Conservation (phyloP, 2,113 vertebrate species). For the Phoenicopterus ruber region DNA sequence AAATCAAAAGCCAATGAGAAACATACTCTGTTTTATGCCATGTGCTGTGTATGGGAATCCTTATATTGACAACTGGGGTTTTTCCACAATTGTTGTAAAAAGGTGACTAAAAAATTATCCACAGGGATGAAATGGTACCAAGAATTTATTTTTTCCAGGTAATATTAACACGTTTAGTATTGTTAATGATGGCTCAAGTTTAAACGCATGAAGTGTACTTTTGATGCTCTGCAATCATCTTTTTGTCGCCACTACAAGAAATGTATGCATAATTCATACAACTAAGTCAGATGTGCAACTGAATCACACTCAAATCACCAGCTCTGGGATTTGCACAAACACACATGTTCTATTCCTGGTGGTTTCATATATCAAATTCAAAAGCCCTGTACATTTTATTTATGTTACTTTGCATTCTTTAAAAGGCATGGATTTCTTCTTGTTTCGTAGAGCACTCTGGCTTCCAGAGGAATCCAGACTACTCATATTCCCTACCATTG, state of each 20-base stretch:
- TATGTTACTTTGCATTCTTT: neutral
- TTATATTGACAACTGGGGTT: accelerated
- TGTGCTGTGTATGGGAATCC: neutral
- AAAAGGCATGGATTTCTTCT: neutral
- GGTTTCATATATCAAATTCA: neutral
- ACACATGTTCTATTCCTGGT: neutral
- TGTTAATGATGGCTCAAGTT: neutral
- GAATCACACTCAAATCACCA: neutral
- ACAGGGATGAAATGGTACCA: neutral
- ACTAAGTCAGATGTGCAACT: neutral
- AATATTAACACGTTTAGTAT: neutral
- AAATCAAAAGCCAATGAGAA: neutral
- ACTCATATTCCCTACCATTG: neutral
- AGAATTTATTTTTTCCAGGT: neutral
- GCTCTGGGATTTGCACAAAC: neutral
- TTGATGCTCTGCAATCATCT: neutral
- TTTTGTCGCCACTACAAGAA: neutral
- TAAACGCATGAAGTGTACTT: neutral
- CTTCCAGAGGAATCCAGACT: neutral
- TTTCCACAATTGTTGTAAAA: neutral
- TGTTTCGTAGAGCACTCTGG: accelerated
- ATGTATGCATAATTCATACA: neutral
- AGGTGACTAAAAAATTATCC: neutral
- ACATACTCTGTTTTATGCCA: neutral
- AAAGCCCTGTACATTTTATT: neutral